Evolutionary conservation across 2,113 vertebrate genomes (phyloP).

Genomic region (Eclectus roratus): DNA sequence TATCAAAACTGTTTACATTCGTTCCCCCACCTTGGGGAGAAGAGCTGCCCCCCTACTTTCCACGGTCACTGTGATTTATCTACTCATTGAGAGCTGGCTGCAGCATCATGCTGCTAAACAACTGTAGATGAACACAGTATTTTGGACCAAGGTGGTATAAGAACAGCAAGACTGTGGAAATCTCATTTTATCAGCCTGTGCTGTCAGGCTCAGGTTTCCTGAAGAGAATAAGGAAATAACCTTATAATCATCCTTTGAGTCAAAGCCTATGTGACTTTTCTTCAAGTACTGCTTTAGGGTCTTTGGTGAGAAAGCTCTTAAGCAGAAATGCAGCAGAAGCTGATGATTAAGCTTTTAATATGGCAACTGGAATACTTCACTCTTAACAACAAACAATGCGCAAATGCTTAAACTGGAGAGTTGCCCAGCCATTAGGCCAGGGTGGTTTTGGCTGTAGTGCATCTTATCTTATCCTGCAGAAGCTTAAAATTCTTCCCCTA

Average conservation of each 20-base stretch:
- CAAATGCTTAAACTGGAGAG: slow-evolving; percentile 1
- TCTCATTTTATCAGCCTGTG: background rate
- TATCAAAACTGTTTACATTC: background rate
- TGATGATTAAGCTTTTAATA: slow-evolving; percentile 36
- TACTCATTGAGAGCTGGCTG: background rate
- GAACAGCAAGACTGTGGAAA: background rate
- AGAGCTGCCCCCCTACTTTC: background rate
- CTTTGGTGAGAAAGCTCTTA: background rate
- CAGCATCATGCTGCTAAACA: background rate
- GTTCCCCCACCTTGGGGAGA: background rate
- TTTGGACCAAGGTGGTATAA: background rate
- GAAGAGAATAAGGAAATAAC: background rate
- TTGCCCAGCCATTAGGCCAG: slow-evolving; percentile 1
- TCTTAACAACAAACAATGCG: background rate
- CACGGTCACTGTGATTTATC: background rate
- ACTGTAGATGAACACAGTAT: background rate
- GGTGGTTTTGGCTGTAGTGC: background rate
- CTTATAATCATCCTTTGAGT: background rate
- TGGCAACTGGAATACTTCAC: background rate
- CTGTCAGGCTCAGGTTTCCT: background rate
- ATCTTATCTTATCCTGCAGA: background rate
- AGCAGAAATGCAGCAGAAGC: background rate
- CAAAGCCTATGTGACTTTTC: background rate
- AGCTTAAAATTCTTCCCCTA: background rate
- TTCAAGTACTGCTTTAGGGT: background rate